phyloP scores from a whole-genome alignment of 1,140 invertebrate genomes.

The Epicauta chinensis region DNA sequence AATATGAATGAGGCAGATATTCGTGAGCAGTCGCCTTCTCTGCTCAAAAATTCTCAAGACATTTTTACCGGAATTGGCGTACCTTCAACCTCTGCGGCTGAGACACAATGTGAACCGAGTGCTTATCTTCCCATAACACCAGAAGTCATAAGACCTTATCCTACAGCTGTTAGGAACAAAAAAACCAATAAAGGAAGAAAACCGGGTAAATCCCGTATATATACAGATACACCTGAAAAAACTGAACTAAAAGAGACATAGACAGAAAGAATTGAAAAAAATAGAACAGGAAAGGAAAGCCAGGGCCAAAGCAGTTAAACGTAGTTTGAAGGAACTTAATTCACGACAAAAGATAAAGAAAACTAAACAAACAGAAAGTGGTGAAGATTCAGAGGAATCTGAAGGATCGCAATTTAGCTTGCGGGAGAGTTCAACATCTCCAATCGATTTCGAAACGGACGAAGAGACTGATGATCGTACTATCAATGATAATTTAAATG shows the following conservation, averaged over 20 bases:
- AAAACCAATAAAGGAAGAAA: no score
- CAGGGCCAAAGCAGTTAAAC: conserved; percentile 11
- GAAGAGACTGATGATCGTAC: conserved; percentile 13
- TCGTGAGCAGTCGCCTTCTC: conserved; percentile 9
- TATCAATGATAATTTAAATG: not conserved
- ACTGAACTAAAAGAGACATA: not conserved
- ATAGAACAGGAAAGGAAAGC: not conserved
- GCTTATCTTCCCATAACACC: no score
- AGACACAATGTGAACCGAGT: no score
- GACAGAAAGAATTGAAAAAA: conserved; percentile 5
- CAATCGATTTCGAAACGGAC: conserved; percentile 21
- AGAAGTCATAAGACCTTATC: no score
- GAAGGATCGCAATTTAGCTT: conserved; percentile 24
- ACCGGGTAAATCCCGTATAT: no score
- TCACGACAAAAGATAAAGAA: conserved; percentile 21
- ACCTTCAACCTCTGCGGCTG: no score
- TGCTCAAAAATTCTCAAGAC: no score
- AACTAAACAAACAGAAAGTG: conserved; percentile 25
- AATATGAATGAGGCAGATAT: conserved; percentile 20
- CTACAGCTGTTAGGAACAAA: no score
- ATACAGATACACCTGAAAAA: no score
- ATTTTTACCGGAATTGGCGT: no score
- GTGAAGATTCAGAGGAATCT: conserved; percentile 20
- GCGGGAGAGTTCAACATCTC: conserved; percentile 26
- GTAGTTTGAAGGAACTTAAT: conserved; percentile 6